Conservation (phyloP, 2,113 vertebrate species). For the Mystacornis crossleyi region DNA sequence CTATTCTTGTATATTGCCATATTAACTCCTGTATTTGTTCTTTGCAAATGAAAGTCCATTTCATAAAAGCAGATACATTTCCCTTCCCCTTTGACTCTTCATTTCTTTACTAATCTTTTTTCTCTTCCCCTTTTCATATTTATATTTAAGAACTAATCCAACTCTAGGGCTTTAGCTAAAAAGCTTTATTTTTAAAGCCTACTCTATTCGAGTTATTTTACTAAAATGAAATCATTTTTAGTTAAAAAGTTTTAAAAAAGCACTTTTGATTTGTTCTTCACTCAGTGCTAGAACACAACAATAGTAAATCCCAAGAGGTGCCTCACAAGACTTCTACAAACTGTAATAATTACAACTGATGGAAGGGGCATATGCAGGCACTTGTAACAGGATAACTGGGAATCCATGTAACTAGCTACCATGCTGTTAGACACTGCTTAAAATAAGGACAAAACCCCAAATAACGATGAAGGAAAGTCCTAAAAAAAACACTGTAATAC, state of each 20-base stretch:
- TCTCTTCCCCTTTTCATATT: background rate
- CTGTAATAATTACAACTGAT: background rate
- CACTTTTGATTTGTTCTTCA: background rate
- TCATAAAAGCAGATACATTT: background rate
- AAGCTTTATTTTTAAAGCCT: background rate
- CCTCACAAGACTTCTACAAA: background rate
- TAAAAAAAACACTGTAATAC: background rate
- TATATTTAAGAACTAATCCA: background rate
- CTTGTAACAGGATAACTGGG: background rate
- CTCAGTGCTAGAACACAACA: background rate
- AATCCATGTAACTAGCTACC: background rate
- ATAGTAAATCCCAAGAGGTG: background rate
- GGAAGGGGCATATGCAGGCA: background rate
- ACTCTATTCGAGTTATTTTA: background rate
- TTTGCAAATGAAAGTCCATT: background rate
- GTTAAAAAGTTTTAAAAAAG: background rate
- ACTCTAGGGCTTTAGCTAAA: background rate
- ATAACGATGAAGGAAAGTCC: background rate
- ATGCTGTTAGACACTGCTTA: background rate
- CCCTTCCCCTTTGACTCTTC: background rate
- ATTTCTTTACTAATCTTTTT: background rate
- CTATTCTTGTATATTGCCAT: background rate
- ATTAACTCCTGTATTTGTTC: background rate
- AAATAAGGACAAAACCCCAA: background rate
- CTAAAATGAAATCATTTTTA: background rate